Evolutionary conservation across 2,888 invertebrate species (phyloP).

Genomic region (Coleophora flavipennella): DNA sequence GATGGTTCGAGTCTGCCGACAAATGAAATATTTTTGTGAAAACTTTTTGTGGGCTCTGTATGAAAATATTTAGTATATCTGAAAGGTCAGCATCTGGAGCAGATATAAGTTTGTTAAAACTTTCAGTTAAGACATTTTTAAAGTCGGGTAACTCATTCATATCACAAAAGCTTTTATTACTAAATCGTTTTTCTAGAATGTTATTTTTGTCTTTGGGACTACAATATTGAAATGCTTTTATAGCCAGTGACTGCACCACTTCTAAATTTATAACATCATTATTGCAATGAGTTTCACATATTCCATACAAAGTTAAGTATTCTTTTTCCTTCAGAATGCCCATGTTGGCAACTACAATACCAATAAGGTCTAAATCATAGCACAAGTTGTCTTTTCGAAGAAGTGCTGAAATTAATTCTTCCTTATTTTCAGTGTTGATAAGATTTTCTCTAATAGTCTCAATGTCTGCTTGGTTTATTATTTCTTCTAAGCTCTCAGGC

Average conservation of each 20-base stretch:
- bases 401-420: constrained; percentile 44
- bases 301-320: constrained; percentile 30
- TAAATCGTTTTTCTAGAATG: constrained; percentile 39
- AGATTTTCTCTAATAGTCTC: constrained; percentile 38
- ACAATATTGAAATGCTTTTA: constrained; percentile 42
- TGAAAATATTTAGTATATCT: constrained; percentile 40
- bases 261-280: constrained; percentile 17
- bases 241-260: constrained; percentile 24
- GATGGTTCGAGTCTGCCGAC: constrained; percentile 41
- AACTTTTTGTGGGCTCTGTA: constrained; percentile 48
- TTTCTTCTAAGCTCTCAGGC: constrained; percentile 39
- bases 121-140: constrained; percentile 31
- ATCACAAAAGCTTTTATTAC: constrained; percentile 32
- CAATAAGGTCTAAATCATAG: constrained; percentile 29
- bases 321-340: constrained; percentile 32
- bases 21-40: constrained; percentile 41
- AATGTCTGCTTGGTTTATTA: constrained; percentile 35
- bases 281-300: constrained; percentile 23
- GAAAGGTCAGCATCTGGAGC: constrained; percentile 33
- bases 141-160: constrained; percentile 30
- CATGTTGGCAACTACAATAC: constrained; percentile 30
- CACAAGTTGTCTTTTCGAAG: constrained; percentile 38
- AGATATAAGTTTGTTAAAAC: constrained; percentile 50
- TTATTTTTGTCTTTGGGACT: constrained; percentile 26
- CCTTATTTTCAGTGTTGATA: constrained; percentile 26